Percentiles rank a stretch among this genome's conserved stretches.
Evolutionary conservation across 2,797 vertebrate species (phyloP).

Genomic region (Falco concolor): DNA sequence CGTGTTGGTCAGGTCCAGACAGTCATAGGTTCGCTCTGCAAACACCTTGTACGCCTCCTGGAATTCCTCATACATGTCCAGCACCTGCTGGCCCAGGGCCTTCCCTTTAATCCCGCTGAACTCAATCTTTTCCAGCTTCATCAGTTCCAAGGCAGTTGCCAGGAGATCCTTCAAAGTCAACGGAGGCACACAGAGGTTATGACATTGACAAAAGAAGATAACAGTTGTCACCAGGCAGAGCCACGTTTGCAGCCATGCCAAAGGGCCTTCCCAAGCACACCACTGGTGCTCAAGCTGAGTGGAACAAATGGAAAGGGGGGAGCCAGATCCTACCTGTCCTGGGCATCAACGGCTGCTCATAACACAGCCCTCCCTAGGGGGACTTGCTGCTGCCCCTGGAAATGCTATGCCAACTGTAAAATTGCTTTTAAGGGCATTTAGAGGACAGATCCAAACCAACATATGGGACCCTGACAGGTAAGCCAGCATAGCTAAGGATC

Average conservation of each 20-base stretch:
- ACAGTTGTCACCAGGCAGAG: neutral
- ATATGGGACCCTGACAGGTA: neutral
- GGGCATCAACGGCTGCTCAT: neutral
- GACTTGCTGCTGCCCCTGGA: neutral
- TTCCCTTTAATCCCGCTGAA: conserved; percentile 85
- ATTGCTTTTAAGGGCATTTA: neutral
- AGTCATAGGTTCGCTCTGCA: conserved; percentile 79
- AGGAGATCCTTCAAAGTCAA: conserved; percentile 77
- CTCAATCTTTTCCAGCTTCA: conserved; percentile 87
- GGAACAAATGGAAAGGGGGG: neutral
- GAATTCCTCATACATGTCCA: conserved; percentile 80
- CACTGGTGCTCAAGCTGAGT: fast-evolving
- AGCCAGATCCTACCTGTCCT: neutral
- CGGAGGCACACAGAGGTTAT: neutral
- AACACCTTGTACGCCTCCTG: conserved; percentile 77
- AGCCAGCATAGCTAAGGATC: neutral
- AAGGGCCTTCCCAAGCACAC: neutral
- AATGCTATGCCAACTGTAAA: neutral
- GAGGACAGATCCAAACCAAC: neutral
- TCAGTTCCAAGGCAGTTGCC: conserved; percentile 80
- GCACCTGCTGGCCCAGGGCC: conserved; percentile 81
- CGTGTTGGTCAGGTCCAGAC: conserved; percentile 78
- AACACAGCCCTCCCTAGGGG: neutral
- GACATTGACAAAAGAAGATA: neutral
- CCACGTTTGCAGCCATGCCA: fast-evolving